Evolutionary conservation across 64 coral and sea anemone species (phyloP).

Genomic region (Platygyra sinensis): DNA sequence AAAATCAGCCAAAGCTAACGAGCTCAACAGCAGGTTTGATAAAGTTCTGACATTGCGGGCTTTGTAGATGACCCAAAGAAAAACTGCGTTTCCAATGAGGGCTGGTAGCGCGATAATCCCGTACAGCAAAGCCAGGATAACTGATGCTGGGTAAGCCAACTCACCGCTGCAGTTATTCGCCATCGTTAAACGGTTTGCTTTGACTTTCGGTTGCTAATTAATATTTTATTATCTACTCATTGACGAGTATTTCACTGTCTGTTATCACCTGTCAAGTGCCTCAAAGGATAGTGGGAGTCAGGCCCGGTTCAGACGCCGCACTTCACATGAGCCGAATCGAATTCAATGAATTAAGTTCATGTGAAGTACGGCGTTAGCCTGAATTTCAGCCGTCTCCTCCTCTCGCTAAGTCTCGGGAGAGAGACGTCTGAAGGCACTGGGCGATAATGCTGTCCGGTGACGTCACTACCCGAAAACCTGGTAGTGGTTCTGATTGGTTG

Average conservation of each 20-base stretch:
- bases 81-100: slow-evolving; percentile 56
- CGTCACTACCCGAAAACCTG: no score
- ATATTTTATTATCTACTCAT: no score
- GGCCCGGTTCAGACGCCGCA: no score
- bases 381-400: no score
- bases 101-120: slow-evolving; percentile 33
- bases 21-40: slow-evolving; percentile 71
- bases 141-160: not conserved
- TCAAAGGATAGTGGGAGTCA: not conserved
- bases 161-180: not conserved
- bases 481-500: no score
- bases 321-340: no score
- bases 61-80: slow-evolving; percentile 63
- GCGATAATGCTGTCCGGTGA: no score
- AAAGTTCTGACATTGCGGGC: slow-evolving; percentile 41
- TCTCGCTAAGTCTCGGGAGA: no score
- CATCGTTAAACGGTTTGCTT: not conserved
- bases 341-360: no score
- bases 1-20: slow-evolving; percentile 65
- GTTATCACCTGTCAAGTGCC: not conserved
- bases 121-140: slow-evolving; percentile 50
- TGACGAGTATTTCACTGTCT: not conserved
- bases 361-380: no score
- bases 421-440: no score
- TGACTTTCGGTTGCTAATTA: not conserved